Base-by-base conservation (phyloP, 2,797 vertebrate genomes). In the Poeciliopsis presidionis region DNA sequence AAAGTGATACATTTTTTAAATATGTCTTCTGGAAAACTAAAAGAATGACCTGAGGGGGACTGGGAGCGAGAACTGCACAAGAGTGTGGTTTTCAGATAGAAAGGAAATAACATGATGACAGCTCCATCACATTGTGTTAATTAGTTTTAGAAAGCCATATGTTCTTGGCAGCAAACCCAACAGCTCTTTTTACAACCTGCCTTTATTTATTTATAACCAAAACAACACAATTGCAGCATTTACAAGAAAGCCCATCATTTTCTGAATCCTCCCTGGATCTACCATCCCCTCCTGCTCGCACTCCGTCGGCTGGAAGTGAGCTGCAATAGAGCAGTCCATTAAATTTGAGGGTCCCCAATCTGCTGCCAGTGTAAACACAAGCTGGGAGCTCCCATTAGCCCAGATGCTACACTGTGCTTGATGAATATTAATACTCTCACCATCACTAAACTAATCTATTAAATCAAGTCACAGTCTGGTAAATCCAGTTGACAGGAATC, bases 281-380 rank as follows among this genome's bases (percentile, higher is more conserved):
- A 28, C 2, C 13, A 73, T n/a, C 71, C 28, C 69, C 71, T 12
- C 33, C 36, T 82, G 36, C 55, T 25, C 75, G 51, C 75, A 33
- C 55, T 28, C 9, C 46, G 43, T 74, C 76, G 76, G 51, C 79
- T 82, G 81, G 85, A 86, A 83, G 59, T 77, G 86, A 75, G 59
- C 75, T 79, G 80, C 70, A 73, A 57, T 47, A 75, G 80, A 80
- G 74, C 85, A 85, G 81, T 55, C 86, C 81, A 90, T 93, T 93
- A 90, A 92, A 91, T 79, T 65, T 73, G 79, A 90, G 75, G 86
- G 80, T 55, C 45, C 78, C 59, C 84, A 77, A 74, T 90, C 86
- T 90, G 80, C 85, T 63, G 74, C 78, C 75, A 84, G 80, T 81
- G 84, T 89, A 93, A 93, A 93, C 90, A 92, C 87, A 89, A 87